Evolutionary conservation across 2,797 vertebrate genomes (phyloP).

Genomic region (Ptychobarbus kaznakovi): DNA sequence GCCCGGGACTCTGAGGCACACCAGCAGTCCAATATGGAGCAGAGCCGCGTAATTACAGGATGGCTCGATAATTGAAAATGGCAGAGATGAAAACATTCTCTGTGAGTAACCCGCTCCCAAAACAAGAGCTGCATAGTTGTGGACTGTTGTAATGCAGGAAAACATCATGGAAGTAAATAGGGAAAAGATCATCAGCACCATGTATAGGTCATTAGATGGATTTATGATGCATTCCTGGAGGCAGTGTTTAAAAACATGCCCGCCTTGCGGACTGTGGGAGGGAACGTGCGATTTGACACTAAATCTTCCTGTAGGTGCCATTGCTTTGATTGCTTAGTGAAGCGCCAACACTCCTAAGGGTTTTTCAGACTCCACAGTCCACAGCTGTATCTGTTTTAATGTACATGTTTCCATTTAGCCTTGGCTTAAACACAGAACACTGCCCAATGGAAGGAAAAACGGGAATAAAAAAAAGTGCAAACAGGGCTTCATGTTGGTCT

Average conservation of each 20-base stretch:
- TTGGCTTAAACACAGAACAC: slow-evolving; percentile 73
- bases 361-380: slow-evolving; percentile 45
- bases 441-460: slow-evolving; percentile 67
- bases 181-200: slow-evolving; percentile 30
- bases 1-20: background rate
- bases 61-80: slow-evolving; percentile 46
- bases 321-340: slow-evolving; percentile 22
- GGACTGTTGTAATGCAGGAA: slow-evolving; percentile 34
- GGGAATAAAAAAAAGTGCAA: slow-evolving; percentile 61
- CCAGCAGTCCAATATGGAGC: slow-evolving; percentile 15
- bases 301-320: slow-evolving; percentile 39
- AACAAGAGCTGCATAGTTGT: slow-evolving; percentile 46
- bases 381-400: slow-evolving; percentile 63
- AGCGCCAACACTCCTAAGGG: slow-evolving; percentile 36
- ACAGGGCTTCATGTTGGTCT: slow-evolving; percentile 77
- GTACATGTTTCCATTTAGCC: slow-evolving; percentile 65
- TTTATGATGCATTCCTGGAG: slow-evolving; percentile 39
- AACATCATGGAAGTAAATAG: slow-evolving; percentile 23
- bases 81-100: slow-evolving; percentile 35
- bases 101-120: slow-evolving; percentile 29
- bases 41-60: slow-evolving; percentile 24
- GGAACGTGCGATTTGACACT: background rate
- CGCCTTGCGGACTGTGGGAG: background rate
- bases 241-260: slow-evolving; percentile 14
- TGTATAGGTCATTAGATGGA: slow-evolving; percentile 38